Evolutionary conservation across 2,888 invertebrate genomes (phyloP).

Genomic region (Actias luna): DNA sequence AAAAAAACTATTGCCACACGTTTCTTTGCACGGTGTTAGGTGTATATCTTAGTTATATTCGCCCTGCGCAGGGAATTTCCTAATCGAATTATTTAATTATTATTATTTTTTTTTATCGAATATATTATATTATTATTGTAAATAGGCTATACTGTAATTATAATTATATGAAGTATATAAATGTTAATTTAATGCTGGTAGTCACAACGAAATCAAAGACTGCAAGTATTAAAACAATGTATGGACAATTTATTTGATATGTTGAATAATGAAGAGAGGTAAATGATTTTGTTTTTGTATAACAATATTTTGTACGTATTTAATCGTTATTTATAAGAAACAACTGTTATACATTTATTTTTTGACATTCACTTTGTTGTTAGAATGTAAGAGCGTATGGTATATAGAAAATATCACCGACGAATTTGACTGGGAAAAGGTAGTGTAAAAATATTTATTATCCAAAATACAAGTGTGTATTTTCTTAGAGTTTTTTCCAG

Average conservation of each 20-base stretch:
- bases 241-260: conserved; percentile 54
- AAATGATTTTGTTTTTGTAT: conserved; percentile 42
- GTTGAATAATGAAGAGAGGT: conserved; percentile 43
- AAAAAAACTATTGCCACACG: conserved; percentile 56
- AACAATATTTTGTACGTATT: conserved; percentile 66
- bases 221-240: conserved; percentile 62
- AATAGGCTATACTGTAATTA: conserved; percentile 45
- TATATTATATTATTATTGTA: conserved; percentile 54
- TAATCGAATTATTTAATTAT: conserved; percentile 55
- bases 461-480: conserved; percentile 22
- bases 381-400: conserved; percentile 43
- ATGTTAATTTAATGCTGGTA: conserved; percentile 67
- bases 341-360: conserved; percentile 71
- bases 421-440: conserved; percentile 16
- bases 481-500: conserved; percentile 21
- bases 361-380: conserved; percentile 71
- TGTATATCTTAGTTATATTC: conserved; percentile 21
- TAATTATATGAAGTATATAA: conserved; percentile 25
- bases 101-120: conserved; percentile 59
- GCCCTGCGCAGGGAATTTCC: conserved; percentile 71
- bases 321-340: conserved; percentile 59
- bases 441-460: conserved; percentile 18
- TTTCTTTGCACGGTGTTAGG: conserved; percentile 62
- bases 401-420: conserved; percentile 21
- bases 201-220: conserved; percentile 81